A percentile compares a stretch with the other conserved stretches of the same genome.
Evolutionary conservation across 2,888 invertebrate species (phyloP).

Genomic region (Cremastinae sp.): DNA sequence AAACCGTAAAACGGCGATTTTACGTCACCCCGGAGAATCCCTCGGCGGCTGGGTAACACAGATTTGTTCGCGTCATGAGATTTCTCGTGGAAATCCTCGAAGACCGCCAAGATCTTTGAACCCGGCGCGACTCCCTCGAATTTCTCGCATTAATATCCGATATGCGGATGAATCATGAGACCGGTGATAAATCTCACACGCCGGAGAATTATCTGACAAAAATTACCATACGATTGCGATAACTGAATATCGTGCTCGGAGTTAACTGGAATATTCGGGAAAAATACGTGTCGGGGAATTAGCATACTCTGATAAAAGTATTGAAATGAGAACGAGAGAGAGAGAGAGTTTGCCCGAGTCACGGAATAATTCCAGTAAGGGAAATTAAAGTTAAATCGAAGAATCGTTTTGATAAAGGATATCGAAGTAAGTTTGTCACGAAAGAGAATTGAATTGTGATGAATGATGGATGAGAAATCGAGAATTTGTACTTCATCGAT

Average conservation of each 20-base stretch:
- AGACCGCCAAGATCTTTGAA: conserved; percentile 33
- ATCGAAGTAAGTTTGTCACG: too few relatives aligned
- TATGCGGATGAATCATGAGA: conserved; percentile 33
- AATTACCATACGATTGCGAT: conserved; percentile 39
- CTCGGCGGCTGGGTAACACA: conserved; percentile 4
- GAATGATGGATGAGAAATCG: too few relatives aligned
- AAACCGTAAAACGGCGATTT: conserved; percentile 56
- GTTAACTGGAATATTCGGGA: not conserved
- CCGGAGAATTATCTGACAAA: conserved; percentile 20
- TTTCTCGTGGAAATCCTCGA: conserved; percentile 22
- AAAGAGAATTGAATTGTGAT: too few relatives aligned
- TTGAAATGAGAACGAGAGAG: not conserved
- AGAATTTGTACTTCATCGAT: too few relatives aligned
- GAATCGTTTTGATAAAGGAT: too few relatives aligned
- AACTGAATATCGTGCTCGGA: not conserved
- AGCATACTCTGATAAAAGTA: not conserved
- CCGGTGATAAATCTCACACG: conserved; percentile 2
- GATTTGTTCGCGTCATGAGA: conserved; percentile 1
- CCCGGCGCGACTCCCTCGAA: conserved; percentile 17
- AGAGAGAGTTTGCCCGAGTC: not conserved
- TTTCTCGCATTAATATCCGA: conserved; percentile 30
- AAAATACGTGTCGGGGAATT: not conserved
- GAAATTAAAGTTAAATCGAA: not conserved
- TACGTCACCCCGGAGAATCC: conserved; percentile 35
- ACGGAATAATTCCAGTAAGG: not conserved